Percentiles rank a stretch among this genome's conserved stretches.
Conservation (phyloP, 2,888 invertebrate genomes). For the Drosophila paucipuncta region DNA sequence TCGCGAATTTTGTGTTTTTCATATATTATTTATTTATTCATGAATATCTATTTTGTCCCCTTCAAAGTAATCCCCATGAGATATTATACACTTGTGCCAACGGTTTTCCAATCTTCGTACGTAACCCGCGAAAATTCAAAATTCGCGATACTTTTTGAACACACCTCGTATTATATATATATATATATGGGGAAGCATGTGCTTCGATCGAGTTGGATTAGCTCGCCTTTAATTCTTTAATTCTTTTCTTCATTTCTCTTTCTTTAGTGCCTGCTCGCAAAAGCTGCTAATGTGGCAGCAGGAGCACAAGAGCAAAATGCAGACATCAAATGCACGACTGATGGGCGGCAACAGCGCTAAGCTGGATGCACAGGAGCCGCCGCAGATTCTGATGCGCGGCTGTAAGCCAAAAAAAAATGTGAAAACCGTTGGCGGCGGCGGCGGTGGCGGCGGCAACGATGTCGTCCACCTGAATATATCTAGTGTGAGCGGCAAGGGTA, state of each 20-base stretch:
- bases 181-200: no score
- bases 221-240: neutral
- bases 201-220: neutral
- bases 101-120: no score
- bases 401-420: slow-evolving; percentile 33
- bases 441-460: slow-evolving; percentile 3
- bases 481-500: slow-evolving; percentile 39
- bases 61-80: no score
- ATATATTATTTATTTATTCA: no score
- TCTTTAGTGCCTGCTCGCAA: slow-evolving; percentile 88
- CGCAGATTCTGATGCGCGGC: slow-evolving; percentile 43
- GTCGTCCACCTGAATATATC: slow-evolving; percentile 7
- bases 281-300: slow-evolving; percentile 86
- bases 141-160: no score
- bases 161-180: no score
- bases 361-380: slow-evolving; percentile 45
- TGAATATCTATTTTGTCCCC: no score
- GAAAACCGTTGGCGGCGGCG: slow-evolving; percentile 4
- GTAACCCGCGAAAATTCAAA: no score
- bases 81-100: no score
- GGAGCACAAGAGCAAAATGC: slow-evolving; percentile 54
- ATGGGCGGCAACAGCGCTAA: slow-evolving; percentile 45
- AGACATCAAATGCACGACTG: slow-evolving; percentile 33
- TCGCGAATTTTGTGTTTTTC: no score
- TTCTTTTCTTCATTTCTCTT: neutral